phyloP scores from a whole-genome alignment of 2,797 vertebrate species.

The Bradypodion pumilum region DNA sequence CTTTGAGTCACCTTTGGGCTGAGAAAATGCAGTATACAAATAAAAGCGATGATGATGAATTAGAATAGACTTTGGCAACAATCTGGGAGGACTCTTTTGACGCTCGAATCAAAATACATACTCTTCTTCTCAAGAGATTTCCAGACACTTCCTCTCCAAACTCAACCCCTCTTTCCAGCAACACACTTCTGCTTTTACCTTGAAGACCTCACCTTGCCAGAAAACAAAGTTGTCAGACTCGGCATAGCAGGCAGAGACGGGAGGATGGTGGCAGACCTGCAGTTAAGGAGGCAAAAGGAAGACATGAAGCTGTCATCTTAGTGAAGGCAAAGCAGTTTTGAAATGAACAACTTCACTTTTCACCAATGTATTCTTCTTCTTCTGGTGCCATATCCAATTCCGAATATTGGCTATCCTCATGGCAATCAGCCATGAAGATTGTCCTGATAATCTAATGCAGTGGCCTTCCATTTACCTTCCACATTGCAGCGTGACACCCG shows the following conservation, averaged over 20 bases:
- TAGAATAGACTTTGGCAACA: not conserved
- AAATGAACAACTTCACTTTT: no score
- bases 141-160: fast-evolving
- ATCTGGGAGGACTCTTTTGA: not conserved
- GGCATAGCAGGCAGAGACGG: slow-evolving; percentile 91
- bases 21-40: no score
- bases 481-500: no score
- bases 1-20: no score
- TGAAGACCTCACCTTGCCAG: slow-evolving; percentile 87
- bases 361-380: no score
- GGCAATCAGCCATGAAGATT: no score
- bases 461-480: no score
- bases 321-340: not conserved
- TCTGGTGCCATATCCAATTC: no score
- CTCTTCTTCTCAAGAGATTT: not conserved
- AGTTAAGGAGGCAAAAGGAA: not conserved
- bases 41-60: no score
- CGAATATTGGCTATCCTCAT: no score
- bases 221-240: slow-evolving; percentile 89
- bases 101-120: not conserved
- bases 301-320: not conserved
- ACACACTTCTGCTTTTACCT: not conserved
- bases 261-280: slow-evolving; percentile 93
- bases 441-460: no score
- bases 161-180: fast-evolving